Conservation (phyloP, 2,113 vertebrate genomes). For the Podiceps cristatus region DNA sequence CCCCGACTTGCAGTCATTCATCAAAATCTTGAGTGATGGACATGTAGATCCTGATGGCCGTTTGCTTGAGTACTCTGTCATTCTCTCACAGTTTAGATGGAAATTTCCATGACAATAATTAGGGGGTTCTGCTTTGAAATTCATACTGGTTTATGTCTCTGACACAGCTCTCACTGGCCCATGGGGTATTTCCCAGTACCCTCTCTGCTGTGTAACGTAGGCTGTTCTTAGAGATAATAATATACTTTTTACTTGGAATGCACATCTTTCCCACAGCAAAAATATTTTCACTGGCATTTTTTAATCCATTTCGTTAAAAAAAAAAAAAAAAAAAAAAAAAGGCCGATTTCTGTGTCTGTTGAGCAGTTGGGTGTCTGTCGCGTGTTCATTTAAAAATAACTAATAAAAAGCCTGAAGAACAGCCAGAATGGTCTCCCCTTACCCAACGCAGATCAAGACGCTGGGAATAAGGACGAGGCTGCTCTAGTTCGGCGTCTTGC, state of each 20-base stretch:
- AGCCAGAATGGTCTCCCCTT: neutral
- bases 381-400: neutral
- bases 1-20: neutral
- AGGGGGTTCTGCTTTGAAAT: conserved; percentile 48
- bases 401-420: neutral
- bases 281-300: conserved; percentile 35
- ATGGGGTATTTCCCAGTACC: conserved; percentile 23
- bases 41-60: neutral
- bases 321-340: neutral
- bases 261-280: conserved; percentile 45
- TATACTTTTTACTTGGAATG: conserved; percentile 32
- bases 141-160: neutral
- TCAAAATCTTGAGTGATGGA: neutral
- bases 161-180: neutral
- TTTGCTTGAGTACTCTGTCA: neutral
- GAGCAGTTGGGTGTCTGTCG: neutral
- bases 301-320: neutral
- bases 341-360: neutral
- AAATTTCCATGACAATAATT: conserved; percentile 45
- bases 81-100: neutral
- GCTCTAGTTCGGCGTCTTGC: rapidly evolving
- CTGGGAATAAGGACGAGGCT: neutral
- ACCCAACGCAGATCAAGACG: neutral
- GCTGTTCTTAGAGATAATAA: conserved; percentile 65
- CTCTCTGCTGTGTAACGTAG: neutral